Percentiles rank a stretch among this genome's conserved stretches.
phyloP scores from a whole-genome alignment of 2,113 vertebrate species.

The Anolis sagrei region DNA sequence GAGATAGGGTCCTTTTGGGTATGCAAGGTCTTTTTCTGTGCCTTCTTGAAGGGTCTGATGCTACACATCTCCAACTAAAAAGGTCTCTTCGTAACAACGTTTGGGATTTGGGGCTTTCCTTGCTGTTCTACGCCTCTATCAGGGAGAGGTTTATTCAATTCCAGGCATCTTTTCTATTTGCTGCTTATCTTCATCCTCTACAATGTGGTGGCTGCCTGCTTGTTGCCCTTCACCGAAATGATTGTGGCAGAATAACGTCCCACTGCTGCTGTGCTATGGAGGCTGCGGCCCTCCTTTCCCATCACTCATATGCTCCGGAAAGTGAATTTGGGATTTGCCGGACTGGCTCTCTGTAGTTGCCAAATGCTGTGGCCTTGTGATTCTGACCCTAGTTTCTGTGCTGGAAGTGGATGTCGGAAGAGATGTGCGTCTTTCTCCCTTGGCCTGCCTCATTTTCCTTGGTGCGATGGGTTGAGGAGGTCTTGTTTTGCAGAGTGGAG shows the following conservation, averaged over 20 bases:
- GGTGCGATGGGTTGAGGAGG: neutral
- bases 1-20: neutral
- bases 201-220: neutral
- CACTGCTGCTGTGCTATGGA: no score
- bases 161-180: neutral
- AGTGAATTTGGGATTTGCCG: neutral
- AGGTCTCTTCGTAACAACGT: neutral
- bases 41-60: constrained; percentile 22
- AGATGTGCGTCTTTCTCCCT: neutral
- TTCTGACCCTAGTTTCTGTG: neutral
- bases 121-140: neutral
- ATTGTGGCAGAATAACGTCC: neutral
- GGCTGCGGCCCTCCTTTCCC: neutral
- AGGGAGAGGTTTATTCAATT: neutral
- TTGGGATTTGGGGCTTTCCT: neutral
- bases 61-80: neutral
- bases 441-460: neutral
- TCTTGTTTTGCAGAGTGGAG: neutral
- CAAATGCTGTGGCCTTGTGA: neutral
- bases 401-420: neutral
- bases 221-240: neutral
- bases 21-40: neutral
- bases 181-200: neutral
- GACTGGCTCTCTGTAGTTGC: neutral
- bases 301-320: neutral